Conservation (phyloP, 35 echinoderm and acorn worm species). For the Lytechinus pictus region DNA sequence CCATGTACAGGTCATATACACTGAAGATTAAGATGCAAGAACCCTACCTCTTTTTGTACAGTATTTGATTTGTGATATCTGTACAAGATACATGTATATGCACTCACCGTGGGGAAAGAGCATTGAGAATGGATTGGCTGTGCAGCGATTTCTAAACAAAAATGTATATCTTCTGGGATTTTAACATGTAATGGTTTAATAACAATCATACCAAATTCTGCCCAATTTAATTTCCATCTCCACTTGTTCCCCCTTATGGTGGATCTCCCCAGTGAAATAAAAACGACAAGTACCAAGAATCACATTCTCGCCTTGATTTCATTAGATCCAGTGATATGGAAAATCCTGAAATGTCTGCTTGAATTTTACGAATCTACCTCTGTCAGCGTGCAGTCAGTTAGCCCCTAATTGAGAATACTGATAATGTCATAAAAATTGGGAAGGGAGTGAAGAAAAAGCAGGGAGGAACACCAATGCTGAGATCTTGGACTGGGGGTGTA, state of each 20-base stretch:
- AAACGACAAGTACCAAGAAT: conserved; percentile 12
- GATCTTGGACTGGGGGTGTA: conserved; percentile 19
- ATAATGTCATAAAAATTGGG: conserved; percentile 51
- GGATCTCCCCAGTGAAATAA: background rate
- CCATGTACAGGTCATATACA: background rate
- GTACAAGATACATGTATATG: background rate
- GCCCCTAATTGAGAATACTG: conserved; percentile 30
- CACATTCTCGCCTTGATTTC: conserved; percentile 36
- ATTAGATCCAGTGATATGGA: background rate
- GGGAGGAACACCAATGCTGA: background rate
- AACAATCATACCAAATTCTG: conserved; percentile 5
- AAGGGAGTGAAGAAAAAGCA: conserved; percentile 25
- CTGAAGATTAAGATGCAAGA: background rate
- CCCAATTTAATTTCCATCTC: conserved; percentile 19
- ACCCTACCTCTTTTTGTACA: background rate
- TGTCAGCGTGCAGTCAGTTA: conserved; percentile 41
- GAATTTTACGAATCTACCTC: conserved; percentile 28
- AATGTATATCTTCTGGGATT: background rate
- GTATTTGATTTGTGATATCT: background rate
- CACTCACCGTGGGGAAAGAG: background rate
- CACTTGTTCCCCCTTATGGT: background rate
- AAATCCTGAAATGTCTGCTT: conserved; percentile 23
- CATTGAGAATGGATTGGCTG: background rate
- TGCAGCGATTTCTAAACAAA: conserved; percentile 13
- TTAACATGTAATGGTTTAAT: background rate